phyloP scores from a whole-genome alignment of 2,113 vertebrate species.

The Pelodiscus sinensis region DNA sequence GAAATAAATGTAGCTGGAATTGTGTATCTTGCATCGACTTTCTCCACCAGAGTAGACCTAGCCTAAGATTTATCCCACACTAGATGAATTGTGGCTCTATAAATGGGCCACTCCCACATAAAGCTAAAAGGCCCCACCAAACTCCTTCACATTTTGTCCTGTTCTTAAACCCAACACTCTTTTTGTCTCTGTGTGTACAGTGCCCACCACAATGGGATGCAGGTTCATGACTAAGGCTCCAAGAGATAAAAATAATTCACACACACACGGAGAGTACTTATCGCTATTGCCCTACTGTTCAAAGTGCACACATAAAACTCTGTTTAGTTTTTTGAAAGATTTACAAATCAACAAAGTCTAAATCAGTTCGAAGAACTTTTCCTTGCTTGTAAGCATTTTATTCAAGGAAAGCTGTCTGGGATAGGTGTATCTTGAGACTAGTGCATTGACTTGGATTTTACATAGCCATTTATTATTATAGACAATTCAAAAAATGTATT shows the following conservation, averaged over 20 bases:
- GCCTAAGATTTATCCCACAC: not conserved
- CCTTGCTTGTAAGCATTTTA: not conserved
- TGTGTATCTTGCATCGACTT: too few relatives aligned
- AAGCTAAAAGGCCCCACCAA: not conserved
- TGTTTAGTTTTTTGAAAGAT: not conserved
- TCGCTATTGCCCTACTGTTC: not conserved
- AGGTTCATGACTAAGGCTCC: not conserved
- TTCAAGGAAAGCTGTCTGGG: not conserved
- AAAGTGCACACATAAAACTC: not conserved
- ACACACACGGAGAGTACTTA: not conserved
- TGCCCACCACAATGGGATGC: not conserved
- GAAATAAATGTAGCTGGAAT: too few relatives aligned
- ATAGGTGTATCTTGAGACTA: not conserved
- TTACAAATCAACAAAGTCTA: not conserved
- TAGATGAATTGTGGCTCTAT: not conserved
- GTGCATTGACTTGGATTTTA: not conserved
- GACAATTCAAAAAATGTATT: not conserved
- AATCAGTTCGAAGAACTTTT: not conserved
- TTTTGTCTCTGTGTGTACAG: not conserved
- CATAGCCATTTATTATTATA: conserved; percentile 24
- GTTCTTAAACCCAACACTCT: not conserved
- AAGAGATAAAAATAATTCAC: not conserved
- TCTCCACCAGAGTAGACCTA: too few relatives aligned
- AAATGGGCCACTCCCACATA: not conserved
- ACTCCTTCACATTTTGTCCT: not conserved